Conservation (phyloP, 2,113 vertebrate species). For the Hiodon tergisus region DNA sequence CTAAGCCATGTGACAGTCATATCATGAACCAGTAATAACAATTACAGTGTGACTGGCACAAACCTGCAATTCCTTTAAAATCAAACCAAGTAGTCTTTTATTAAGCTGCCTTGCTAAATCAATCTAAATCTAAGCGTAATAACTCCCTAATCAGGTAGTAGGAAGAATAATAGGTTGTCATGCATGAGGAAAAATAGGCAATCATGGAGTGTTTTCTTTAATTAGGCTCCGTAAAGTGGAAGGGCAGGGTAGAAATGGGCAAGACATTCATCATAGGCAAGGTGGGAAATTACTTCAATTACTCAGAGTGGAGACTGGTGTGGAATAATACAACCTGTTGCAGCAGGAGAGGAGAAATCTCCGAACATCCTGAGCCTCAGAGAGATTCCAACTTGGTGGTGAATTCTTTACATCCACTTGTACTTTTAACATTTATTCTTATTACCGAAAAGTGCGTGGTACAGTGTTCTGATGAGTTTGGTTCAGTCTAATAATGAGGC, state of each 20-base stretch:
- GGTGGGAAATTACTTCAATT: conserved; percentile 98
- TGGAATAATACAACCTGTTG: conserved; percentile 65
- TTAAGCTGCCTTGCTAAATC: conserved; percentile 95
- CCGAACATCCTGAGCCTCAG: conserved; percentile 21
- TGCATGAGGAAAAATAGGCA: conserved; percentile 99
- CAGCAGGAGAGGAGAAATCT: no score
- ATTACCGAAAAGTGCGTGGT: no score
- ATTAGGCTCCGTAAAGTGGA: conserved; percentile 96
- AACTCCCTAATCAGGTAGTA: conserved; percentile 99
- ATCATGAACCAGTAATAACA: background rate
- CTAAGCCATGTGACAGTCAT: background rate
- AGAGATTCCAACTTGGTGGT: conserved; percentile 27
- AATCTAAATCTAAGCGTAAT: conserved; percentile 99
- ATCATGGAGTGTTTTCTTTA: conserved; percentile 99
- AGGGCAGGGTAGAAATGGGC: conserved; percentile 79
- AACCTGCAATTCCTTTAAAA: conserved; percentile 75
- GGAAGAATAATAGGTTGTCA: conserved; percentile 99
- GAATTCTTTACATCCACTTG: background rate
- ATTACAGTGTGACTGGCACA: conserved; percentile 46
- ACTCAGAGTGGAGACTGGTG: conserved; percentile 74
- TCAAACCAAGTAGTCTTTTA: conserved; percentile 93
- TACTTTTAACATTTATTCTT: background rate
- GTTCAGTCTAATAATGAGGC: no score
- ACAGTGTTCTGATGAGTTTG: no score
- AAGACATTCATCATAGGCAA: conserved; percentile 98